Conservation (phyloP, 2,113 vertebrate genomes). For the Turdus rufiventris region DNA sequence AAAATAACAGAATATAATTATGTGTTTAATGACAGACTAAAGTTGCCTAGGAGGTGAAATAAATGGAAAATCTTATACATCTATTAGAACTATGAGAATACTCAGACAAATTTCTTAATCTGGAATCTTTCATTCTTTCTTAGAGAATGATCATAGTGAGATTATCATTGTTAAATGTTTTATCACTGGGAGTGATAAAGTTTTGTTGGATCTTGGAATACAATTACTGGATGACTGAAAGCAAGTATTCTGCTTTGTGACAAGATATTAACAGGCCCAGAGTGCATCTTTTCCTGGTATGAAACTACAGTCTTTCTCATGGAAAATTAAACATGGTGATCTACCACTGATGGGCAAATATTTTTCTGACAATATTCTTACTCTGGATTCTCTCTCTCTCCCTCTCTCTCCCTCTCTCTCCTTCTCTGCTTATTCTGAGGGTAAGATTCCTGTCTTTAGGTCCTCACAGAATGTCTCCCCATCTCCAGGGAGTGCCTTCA, state of each 20-base stretch:
- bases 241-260: not conserved
- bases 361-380: not conserved
- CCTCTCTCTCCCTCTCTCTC: not conserved
- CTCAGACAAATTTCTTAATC: not conserved
- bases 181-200: not conserved
- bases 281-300: not conserved
- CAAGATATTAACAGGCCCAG: not conserved
- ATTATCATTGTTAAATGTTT: not conserved
- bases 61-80: not conserved
- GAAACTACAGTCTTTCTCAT: not conserved
- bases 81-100: not conserved
- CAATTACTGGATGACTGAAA: not conserved
- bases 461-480: not conserved
- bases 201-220: not conserved
- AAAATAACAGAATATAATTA: not conserved
- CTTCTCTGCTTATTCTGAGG: not conserved
- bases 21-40: not conserved
- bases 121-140: not conserved
- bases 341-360: not conserved
- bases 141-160: not conserved
- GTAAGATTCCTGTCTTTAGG: not conserved
- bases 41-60: not conserved
- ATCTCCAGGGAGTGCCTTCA: not conserved
- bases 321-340: not conserved
- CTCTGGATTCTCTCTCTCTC: not conserved